These are phyloP conservation scores for Exephanes ischioxanthus DNA, from an alignment of 2,888 invertebrate species.

Conservation along the genomic window DNA sequence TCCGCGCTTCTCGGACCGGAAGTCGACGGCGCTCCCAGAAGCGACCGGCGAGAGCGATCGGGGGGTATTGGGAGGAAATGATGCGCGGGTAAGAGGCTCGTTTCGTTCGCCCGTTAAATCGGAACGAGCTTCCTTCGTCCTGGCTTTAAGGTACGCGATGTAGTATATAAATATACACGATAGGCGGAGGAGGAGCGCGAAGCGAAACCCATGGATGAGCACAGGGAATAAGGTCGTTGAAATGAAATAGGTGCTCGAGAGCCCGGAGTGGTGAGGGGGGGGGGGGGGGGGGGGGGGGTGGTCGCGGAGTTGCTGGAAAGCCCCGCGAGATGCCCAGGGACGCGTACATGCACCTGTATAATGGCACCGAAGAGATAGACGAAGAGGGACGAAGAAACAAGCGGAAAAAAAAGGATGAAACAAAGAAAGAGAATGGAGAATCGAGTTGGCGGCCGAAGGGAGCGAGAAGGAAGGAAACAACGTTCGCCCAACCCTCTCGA, in stretches of 20 bases:
- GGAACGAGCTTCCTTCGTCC: slow-evolving; percentile 55
- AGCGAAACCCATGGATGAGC: neutral
- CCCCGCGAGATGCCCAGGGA: slow-evolving; percentile 44
- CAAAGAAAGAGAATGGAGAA: slow-evolving; percentile 33
- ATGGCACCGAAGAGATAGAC: slow-evolving; percentile 16
- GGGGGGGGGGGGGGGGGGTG: too few species aligned
- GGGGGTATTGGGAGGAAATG: slow-evolving; percentile 78
- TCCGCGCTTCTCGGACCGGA: slow-evolving; percentile 64
- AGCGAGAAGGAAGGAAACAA: slow-evolving; percentile 26
- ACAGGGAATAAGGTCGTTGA: slow-evolving; percentile 43
- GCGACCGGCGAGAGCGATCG: slow-evolving; percentile 51
- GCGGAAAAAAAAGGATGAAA: slow-evolving; percentile 7
- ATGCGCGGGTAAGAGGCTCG: slow-evolving; percentile 77
- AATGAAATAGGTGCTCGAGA: slow-evolving; percentile 51
- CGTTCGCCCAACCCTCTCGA: slow-evolving; percentile 48
- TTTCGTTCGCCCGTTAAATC: slow-evolving; percentile 70
- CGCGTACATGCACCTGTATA: slow-evolving; percentile 54
- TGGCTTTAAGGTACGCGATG: slow-evolving; percentile 19
- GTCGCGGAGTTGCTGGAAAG: slow-evolving; percentile 38
- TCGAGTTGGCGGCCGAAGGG: slow-evolving; percentile 24
- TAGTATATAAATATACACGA: slow-evolving; percentile 38
- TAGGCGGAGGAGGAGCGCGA: neutral
- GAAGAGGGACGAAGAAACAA: slow-evolving; percentile 27
- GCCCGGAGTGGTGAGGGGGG: neutral
- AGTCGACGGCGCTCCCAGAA: slow-evolving; percentile 59